A percentile compares a stretch with the other conserved stretches of the same genome.
phyloP scores from a whole-genome alignment of 2,888 invertebrate genomes.

The Eristalinus aeneus region DNA sequence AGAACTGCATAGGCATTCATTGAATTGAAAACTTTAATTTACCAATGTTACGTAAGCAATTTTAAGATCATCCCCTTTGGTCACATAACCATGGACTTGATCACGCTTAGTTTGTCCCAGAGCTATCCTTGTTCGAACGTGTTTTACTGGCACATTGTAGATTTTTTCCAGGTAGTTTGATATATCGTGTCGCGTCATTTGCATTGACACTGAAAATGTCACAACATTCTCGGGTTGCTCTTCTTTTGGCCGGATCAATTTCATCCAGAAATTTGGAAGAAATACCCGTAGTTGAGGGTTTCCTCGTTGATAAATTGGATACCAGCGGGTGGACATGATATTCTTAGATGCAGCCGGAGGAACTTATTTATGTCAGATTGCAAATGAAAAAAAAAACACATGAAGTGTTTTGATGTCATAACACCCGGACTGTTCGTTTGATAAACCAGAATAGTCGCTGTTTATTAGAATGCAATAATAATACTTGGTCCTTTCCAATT shows the following conservation, averaged over 20 bases:
- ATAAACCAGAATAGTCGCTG: neutral
- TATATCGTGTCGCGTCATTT: constrained; percentile 96
- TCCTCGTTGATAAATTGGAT: constrained; percentile 94
- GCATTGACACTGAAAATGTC: constrained; percentile 93
- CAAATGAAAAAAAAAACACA: constrained; percentile 16
- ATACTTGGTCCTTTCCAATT: too few species aligned
- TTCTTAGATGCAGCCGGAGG: neutral
- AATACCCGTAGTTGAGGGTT: constrained; percentile 96
- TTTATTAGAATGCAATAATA: too few species aligned
- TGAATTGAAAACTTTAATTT: constrained; percentile 77
- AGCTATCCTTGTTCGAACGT: constrained; percentile 88
- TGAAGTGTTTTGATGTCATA: constrained; percentile 10
- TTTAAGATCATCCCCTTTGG: constrained; percentile 92
- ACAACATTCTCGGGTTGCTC: constrained; percentile 90
- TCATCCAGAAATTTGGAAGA: constrained; percentile 98
- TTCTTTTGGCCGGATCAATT: constrained; percentile 87
- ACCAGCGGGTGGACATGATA: constrained; percentile 83
- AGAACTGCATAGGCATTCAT: neutral
- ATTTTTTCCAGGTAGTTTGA: constrained; percentile 97
- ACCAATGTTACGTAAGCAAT: constrained; percentile 90
- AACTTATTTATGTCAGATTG: constrained; percentile 11
- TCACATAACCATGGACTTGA: constrained; percentile 84
- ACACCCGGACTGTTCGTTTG: neutral
- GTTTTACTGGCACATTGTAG: constrained; percentile 90
- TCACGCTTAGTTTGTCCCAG: constrained; percentile 86